These are phyloP conservation scores for Otus scops DNA, from an alignment of 2,797 vertebrate genomes.

Conservation along the genomic window DNA sequence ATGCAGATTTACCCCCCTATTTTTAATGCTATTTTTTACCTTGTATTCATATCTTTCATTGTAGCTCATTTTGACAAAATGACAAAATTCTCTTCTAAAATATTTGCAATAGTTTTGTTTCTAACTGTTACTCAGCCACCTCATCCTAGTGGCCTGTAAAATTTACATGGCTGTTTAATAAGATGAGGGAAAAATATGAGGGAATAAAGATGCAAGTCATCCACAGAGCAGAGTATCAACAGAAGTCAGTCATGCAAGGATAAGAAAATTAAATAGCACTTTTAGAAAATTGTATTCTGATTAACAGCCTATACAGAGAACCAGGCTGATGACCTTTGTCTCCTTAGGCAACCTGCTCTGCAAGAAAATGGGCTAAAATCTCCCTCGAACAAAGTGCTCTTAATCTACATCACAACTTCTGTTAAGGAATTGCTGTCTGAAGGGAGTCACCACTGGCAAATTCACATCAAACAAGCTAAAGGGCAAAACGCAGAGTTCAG, in stretches of 20 bases:
- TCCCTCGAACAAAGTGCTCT: not conserved
- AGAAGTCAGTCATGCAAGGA: not conserved
- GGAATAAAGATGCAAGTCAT: not conserved
- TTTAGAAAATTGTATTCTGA: not conserved
- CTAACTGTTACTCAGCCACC: not conserved
- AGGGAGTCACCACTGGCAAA: not conserved
- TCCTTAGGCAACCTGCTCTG: not conserved
- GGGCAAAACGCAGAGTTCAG: not conserved
- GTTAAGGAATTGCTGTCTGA: not conserved
- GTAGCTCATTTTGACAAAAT: not conserved
- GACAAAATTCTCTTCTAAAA: not conserved
- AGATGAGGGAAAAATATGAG: not conserved
- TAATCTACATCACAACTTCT: not conserved
- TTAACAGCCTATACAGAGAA: not conserved
- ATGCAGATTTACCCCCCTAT: not conserved
- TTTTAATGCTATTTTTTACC: slow-evolving; percentile 1
- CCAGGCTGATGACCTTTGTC: not conserved
- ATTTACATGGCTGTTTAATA: not conserved
- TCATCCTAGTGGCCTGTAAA: not conserved
- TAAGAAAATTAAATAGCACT: not conserved
- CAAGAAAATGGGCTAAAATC: not conserved
- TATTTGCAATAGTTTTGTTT: not conserved
- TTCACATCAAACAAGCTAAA: not conserved
- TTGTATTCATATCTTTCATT: not conserved
- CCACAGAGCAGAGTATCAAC: not conserved